Percentiles rank a stretch among this genome's conserved stretches.
Conservation (phyloP, 1,140 invertebrate species). For the Saccostrea glomerata region DNA sequence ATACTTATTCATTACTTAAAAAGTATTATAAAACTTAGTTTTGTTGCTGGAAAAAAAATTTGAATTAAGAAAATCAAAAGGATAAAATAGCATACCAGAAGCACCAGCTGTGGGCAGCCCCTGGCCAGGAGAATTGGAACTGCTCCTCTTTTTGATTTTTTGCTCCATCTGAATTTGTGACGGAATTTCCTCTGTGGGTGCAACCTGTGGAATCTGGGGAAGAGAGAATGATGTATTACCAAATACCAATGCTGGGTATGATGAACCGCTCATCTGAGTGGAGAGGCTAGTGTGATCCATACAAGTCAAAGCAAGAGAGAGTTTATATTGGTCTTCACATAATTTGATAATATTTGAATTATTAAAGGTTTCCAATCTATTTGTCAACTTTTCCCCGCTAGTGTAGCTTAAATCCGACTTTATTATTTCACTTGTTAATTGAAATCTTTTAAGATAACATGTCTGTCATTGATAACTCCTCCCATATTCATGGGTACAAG, state of each 20-base stretch:
- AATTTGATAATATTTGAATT: slow-evolving; percentile 13
- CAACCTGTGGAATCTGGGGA: background rate
- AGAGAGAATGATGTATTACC: background rate
- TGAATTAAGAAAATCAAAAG: background rate
- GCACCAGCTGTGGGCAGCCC: background rate
- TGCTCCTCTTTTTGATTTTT: slow-evolving; percentile 21
- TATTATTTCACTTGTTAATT: background rate
- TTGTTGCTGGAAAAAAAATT: too few species aligned
- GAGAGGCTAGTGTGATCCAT: background rate
- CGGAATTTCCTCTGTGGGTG: background rate
- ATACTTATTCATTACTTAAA: too few species aligned
- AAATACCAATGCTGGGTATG: background rate
- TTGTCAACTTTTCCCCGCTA: background rate
- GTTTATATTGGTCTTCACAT: background rate
- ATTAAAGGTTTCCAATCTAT: background rate
- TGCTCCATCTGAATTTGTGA: slow-evolving; percentile 37
- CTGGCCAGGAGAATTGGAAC: slow-evolving; percentile 10
- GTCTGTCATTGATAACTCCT: slow-evolving; percentile 13
- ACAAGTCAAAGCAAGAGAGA: background rate
- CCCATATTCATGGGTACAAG: background rate
- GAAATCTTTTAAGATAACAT: background rate
- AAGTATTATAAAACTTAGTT: too few species aligned
- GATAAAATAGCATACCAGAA: background rate
- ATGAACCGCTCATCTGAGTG: background rate
- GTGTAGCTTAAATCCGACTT: background rate